These are phyloP conservation scores for Cyclophora albipunctata DNA, from an alignment of 2,888 invertebrate genomes.

Conservation along the genomic window DNA sequence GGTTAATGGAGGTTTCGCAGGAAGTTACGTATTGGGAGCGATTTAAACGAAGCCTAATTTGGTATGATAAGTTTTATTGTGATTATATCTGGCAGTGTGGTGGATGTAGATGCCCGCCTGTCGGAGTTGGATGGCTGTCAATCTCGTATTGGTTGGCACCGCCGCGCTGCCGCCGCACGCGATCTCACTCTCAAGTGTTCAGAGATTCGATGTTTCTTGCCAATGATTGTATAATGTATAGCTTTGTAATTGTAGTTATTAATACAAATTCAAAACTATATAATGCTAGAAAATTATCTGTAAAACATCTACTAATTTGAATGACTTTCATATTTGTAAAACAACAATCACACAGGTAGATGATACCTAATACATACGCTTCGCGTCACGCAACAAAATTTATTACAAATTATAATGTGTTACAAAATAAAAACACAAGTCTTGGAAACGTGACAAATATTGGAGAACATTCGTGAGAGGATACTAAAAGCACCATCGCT, in stretches of 20 bases:
- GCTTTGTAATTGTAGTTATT: constrained; percentile 31
- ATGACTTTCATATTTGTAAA: no score
- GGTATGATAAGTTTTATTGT: constrained; percentile 27
- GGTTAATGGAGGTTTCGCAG: constrained; percentile 51
- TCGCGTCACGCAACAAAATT: no score
- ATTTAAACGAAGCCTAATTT: constrained; percentile 47
- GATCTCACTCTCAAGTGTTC: constrained; percentile 49
- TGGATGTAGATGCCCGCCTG: constrained; percentile 37
- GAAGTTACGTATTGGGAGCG: constrained; percentile 53
- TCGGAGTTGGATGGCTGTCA: constrained; percentile 44
- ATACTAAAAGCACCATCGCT: constrained; percentile 24
- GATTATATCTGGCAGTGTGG: constrained; percentile 37
- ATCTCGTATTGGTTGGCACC: constrained; percentile 56
- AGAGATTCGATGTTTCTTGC: constrained; percentile 51
- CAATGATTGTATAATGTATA: constrained; percentile 59
- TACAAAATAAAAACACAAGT: constrained; percentile 11
- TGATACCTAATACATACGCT: no score
- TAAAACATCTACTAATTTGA: no score
- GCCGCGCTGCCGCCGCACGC: constrained; percentile 49
- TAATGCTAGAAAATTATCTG: constrained; percentile 3
- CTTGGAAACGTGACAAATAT: constrained; percentile 39
- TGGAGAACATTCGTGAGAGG: constrained; percentile 25
- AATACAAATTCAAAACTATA: constrained; percentile 21
- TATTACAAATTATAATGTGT: no score
- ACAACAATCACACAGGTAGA: no score